phyloP scores from a whole-genome alignment of 2,797 vertebrate species.

The Erethizon dorsatum region DNA sequence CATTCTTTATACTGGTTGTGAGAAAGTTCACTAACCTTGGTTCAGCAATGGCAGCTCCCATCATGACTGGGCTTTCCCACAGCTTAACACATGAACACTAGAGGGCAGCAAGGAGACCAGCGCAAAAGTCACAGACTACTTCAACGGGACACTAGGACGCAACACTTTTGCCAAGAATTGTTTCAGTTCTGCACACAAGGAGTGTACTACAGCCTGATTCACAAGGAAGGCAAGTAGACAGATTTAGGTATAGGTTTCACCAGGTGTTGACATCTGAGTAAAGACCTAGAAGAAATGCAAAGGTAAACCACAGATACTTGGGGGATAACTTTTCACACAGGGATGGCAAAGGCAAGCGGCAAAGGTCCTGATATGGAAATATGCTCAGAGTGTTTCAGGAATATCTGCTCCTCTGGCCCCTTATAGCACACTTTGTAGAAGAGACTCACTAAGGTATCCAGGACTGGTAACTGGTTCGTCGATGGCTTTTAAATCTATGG shows the following conservation, averaged over 20 bases:
- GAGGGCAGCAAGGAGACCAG: not conserved
- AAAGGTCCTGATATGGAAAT: not conserved
- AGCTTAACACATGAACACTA: not conserved
- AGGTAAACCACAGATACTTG: not conserved
- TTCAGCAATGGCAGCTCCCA: not conserved
- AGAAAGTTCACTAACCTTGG: not conserved
- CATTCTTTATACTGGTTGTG: not conserved
- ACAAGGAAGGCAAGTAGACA: not conserved
- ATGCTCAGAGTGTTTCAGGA: not conserved
- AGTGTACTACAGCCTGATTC: not conserved
- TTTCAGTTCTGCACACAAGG: not conserved
- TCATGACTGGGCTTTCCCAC: not conserved
- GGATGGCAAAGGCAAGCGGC: not conserved
- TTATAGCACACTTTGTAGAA: not conserved
- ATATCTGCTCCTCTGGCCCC: not conserved
- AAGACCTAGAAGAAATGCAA: not conserved
- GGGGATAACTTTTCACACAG: not conserved
- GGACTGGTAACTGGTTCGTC: not conserved
- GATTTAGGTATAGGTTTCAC: not conserved
- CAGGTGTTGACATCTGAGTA: not conserved
- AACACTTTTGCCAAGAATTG: not conserved
- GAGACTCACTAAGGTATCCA: not conserved
- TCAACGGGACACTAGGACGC: not conserved
- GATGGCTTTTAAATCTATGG: not conserved
- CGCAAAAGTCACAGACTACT: not conserved